phyloP scores from a whole-genome alignment of 2,797 vertebrate genomes.

The Tolypeutes matacus region DNA sequence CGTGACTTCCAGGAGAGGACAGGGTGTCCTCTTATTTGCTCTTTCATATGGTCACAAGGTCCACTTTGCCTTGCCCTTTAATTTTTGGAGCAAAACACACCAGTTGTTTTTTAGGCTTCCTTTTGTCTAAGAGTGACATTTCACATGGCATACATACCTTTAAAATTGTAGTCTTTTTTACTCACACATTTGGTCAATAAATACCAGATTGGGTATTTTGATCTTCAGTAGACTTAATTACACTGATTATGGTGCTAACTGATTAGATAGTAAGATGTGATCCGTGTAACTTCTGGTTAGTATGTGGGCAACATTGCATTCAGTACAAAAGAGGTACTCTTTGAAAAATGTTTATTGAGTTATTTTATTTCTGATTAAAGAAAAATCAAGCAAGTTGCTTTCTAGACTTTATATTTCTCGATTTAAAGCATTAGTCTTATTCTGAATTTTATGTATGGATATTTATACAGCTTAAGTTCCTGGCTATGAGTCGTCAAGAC shows the following conservation, averaged over 20 bases:
- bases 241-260: constrained; percentile 47
- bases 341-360: constrained; percentile 52
- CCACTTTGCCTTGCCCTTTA: constrained; percentile 30
- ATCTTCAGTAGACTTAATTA: constrained; percentile 33
- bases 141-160: constrained; percentile 54
- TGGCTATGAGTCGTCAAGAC: constrained; percentile 20
- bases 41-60: constrained; percentile 49
- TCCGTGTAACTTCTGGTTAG: constrained; percentile 28
- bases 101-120: constrained; percentile 38
- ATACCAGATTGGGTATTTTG: constrained; percentile 41
- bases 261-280: constrained; percentile 54
- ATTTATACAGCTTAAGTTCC: background rate
- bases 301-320: background rate
- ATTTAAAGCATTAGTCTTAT: constrained; percentile 56
- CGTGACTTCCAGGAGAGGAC: constrained; percentile 4
- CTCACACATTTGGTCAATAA: background rate
- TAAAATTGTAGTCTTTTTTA: background rate
- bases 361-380: constrained; percentile 56
- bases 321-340: background rate
- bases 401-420: constrained; percentile 3
- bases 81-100: constrained; percentile 57
- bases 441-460: constrained; percentile 47
- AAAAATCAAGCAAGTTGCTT: constrained; percentile 11
- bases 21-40: constrained; percentile 37
- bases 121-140: constrained; percentile 41